Percentiles rank a stretch among this genome's conserved stretches.
Conservation (phyloP, 1,140 invertebrate genomes). For the silkworm (Bombyx mori) region DNA sequence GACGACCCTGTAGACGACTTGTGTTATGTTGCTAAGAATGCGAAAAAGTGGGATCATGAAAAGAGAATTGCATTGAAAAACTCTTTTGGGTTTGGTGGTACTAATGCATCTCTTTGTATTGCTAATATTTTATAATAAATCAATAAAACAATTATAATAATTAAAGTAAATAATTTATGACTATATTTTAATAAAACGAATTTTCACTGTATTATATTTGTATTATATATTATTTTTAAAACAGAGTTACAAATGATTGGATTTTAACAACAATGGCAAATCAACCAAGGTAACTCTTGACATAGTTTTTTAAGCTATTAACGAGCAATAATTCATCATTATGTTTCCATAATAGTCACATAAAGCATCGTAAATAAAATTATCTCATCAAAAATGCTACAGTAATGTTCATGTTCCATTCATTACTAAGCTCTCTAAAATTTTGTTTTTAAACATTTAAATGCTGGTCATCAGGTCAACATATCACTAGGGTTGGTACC, state of each 20-base stretch:
- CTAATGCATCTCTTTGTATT: conserved; percentile 91
- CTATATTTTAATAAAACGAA: conserved; percentile 23
- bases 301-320: conserved; percentile 46
- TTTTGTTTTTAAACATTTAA: conserved; percentile 65
- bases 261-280: conserved; percentile 55
- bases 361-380: conserved; percentile 64
- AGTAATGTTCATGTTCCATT: conserved; percentile 40
- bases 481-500: conserved; percentile 5
- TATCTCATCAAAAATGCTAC: conserved; percentile 68
- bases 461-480: conserved; percentile 60
- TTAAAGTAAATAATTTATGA: not conserved
- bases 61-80: conserved; percentile 92
- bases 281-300: conserved; percentile 46
- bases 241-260: conserved; percentile 65
- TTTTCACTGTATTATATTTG: conserved; percentile 42
- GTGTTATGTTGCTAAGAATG: conserved; percentile 79
- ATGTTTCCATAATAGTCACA: conserved; percentile 56
- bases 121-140: conserved; percentile 24
- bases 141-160: not conserved
- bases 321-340: conserved; percentile 55
- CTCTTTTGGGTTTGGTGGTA: conserved; percentile 99
- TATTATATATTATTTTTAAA: conserved; percentile 65
- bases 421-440: conserved; percentile 63
- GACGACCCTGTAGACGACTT: conserved; percentile 79
- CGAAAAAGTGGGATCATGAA: conserved; percentile 73